Percentiles rank a stretch among this genome's conserved stretches.
These are phyloP conservation scores for Coracopsis vasa DNA, from an alignment of 2,113 vertebrate species.

Conservation along the genomic window DNA sequence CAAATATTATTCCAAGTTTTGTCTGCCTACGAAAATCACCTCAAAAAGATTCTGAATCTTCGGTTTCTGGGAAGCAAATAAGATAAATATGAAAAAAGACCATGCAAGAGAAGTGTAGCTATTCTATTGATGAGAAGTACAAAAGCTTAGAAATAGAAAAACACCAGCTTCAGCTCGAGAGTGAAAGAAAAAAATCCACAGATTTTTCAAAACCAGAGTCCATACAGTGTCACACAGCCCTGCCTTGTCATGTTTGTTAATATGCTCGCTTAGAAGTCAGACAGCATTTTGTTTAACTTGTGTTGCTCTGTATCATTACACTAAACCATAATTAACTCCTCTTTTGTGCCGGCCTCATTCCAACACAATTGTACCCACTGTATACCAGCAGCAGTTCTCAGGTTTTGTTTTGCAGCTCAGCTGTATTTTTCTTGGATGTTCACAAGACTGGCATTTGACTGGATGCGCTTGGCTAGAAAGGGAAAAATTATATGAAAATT, in stretches of 20 bases:
- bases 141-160: conserved; percentile 55
- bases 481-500: conserved; percentile 68
- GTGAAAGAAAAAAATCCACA: not conserved
- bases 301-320: conserved; percentile 62
- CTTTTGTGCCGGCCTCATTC: conserved; percentile 68
- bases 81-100: not conserved
- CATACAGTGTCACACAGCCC: conserved; percentile 43
- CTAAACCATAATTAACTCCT: conserved; percentile 69
- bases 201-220: conserved; percentile 58
- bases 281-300: conserved; percentile 69
- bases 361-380: conserved; percentile 69
- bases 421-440: conserved; percentile 92
- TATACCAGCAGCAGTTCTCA: conserved; percentile 59
- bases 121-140: not conserved
- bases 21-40: not conserved
- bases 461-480: conserved; percentile 88
- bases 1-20: not conserved
- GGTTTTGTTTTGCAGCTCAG: conserved; percentile 76
- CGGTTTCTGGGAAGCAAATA: not conserved
- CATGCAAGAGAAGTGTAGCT: not conserved
- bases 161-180: not conserved
- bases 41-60: not conserved
- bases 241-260: conserved; percentile 65
- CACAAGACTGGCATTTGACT: conserved; percentile 85
- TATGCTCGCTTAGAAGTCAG: conserved; percentile 60